Evolutionary conservation across 1,140 invertebrate genomes (phyloP), one percentile per base, ranked within the genome.

Genomic region (Acromyrmex echinatior): DNA sequence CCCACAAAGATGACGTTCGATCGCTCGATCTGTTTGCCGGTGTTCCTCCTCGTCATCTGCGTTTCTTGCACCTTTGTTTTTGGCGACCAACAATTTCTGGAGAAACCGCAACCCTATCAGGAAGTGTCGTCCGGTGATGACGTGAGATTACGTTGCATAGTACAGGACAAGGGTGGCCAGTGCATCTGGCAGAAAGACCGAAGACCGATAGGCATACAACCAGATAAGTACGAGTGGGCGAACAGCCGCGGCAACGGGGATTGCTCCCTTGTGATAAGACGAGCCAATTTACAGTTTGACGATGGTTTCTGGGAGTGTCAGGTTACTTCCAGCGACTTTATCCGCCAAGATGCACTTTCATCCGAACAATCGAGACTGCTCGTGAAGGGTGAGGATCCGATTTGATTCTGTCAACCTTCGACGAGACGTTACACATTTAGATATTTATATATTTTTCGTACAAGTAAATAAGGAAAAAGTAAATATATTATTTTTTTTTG

Each of bases 121-220:
- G 98, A 99, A 96, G 98, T 99, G 35, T 98, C 98, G 93, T 97
- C 98, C 0, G 97, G 97, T 0, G 97, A 98, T 89, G 98, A 98
- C 93, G 97, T 97, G 14, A 95, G 97, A 82, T 96, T 99, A 63
- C 96, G 96, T 87, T 99, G 98, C 94, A 97, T 97, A 95, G 97
- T 99, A 86, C 97, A 98, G 84, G 97, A 98, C 95, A 98, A 98
- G 94, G 96, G 97, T 87, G 98, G 98, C 5, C 96, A 97, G 58
- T 99, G 98, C 94, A 98, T 98, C 10, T 99, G 98, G 98, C 98
- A 99, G 93, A 99, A 99, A 95, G 98, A 99, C 95, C 97, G 98
- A 92, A 98, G 98, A 96, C 97, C 97, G 1, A 97, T 98, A 80
- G 98, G 98, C 25, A 98, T 98, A 93, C 98, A 98, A 93, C 95